Evolutionary conservation across 2,888 invertebrate genomes (phyloP).

Genomic region (Blastobasis adustella): DNA sequence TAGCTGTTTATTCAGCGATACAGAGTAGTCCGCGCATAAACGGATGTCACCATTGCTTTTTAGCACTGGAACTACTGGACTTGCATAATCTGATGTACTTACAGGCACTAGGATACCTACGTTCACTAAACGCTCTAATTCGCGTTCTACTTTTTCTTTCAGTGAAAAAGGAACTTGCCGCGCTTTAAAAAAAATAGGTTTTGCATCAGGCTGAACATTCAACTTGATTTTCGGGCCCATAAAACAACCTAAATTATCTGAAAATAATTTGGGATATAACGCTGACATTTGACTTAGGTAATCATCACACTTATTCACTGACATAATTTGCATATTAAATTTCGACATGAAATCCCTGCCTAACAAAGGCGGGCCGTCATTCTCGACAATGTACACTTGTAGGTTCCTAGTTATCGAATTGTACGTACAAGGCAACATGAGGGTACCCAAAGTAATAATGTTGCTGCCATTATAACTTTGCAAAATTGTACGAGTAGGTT

Average conservation of each 20-base stretch:
- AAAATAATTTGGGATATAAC: neutral
- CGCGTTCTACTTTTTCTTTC: neutral
- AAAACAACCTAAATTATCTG: neutral
- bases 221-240: neutral
- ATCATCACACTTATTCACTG: neutral
- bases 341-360: conserved; percentile 1
- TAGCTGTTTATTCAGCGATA: conserved; percentile 6
- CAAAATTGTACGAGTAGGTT: neutral
- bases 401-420: neutral
- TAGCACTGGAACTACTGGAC: conserved; percentile 6
- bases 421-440: conserved; percentile 1
- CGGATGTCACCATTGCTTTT: conserved; percentile 1
- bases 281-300: neutral
- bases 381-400: neutral
- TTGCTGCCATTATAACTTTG: conserved; percentile 2
- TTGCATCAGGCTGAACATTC: neutral
- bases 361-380: neutral
- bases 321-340: neutral
- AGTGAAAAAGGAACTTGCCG: conserved; percentile 1
- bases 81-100: too few species aligned
- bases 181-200: conserved; percentile 3
- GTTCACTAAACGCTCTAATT: neutral
- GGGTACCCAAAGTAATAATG: conserved; percentile 1
- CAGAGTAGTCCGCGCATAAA: conserved; percentile 4
- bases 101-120: conserved; percentile 1